Evolutionary conservation across 2,113 vertebrate genomes (phyloP).

Genomic region (Ammodytes marinus): DNA sequence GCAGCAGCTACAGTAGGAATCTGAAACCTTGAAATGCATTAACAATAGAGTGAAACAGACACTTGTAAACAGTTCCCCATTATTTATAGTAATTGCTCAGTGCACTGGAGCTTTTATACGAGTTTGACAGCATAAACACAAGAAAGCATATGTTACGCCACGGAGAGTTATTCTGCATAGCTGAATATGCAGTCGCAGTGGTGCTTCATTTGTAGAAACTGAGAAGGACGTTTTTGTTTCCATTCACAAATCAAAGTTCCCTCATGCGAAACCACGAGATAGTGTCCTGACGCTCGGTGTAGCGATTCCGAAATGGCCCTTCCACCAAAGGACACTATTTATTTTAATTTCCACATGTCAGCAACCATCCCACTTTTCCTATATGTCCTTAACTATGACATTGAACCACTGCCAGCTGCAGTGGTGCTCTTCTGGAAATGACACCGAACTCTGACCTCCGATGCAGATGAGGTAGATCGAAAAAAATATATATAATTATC

Average conservation of each 20-base stretch:
- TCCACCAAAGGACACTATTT: not conserved
- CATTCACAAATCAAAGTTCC: conserved; percentile 3
- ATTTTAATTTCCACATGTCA: not conserved
- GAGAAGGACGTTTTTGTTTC: conserved; percentile 25
- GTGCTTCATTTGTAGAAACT: conserved; percentile 14
- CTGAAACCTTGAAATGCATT: conserved; percentile 54
- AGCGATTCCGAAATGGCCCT: not conserved
- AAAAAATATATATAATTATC: not conserved
- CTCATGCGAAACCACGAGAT: not conserved
- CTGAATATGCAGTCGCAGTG: conserved; percentile 15
- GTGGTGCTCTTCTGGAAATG: not conserved
- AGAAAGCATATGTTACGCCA: conserved; percentile 41
- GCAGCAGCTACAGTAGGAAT: conserved; percentile 4
- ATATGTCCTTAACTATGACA: conserved; percentile 30
- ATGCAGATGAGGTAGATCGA: not conserved
- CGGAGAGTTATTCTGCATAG: conserved; percentile 25
- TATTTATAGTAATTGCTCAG: conserved; percentile 55
- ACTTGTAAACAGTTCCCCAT: conserved; percentile 59
- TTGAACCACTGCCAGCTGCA: conserved; percentile 27
- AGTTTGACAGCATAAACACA: conserved; percentile 58
- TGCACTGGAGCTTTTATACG: conserved; percentile 48
- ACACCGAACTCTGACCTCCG: conserved; percentile 28
- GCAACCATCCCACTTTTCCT: not conserved
- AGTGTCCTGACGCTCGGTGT: not conserved
- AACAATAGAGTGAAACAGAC: conserved; percentile 49